phyloP scores from a whole-genome alignment of 1,140 invertebrate species.

The Battus philenor region DNA sequence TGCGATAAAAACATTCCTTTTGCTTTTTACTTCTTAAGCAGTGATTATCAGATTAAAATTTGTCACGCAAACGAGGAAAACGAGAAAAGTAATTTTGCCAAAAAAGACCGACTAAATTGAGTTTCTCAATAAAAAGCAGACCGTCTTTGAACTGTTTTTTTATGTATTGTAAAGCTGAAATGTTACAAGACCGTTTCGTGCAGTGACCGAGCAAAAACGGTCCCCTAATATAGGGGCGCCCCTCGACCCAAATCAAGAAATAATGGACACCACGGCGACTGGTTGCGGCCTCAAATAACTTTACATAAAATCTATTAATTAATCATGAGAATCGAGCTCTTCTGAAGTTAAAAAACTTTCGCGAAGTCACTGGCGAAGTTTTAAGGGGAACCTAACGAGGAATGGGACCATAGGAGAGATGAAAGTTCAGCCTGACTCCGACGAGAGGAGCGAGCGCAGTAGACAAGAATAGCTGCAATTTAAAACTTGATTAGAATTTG shows the following conservation, averaged over 20 bases:
- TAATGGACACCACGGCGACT: conserved; percentile 51
- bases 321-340: conserved; percentile 62
- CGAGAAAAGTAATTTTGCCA: conserved; percentile 20
- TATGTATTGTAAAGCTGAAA: conserved; percentile 39
- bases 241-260: conserved; percentile 54
- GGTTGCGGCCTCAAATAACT: conserved; percentile 53
- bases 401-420: conserved; percentile 60
- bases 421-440: conserved; percentile 52
- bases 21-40: conserved; percentile 17
- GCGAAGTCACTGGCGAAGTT: conserved; percentile 58
- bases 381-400: conserved; percentile 72
- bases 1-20: conserved; percentile 11
- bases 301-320: conserved; percentile 71
- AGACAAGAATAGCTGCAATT: conserved; percentile 72
- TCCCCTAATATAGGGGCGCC: conserved; percentile 28
- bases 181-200: conserved; percentile 53
- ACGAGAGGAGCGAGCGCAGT: conserved; percentile 41
- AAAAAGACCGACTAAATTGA: conserved; percentile 35
- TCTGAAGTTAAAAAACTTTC: conserved; percentile 68
- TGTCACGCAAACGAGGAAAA: conserved; percentile 18
- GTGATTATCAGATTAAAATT: conserved; percentile 17
- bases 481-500: conserved; percentile 74
- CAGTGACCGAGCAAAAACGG: conserved; percentile 55
- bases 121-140: conserved; percentile 33
- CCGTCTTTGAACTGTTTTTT: conserved; percentile 34